These are phyloP conservation scores for Propithecus perrieri DNA, from an alignment of 2,797 vertebrate genomes.

Conservation along the genomic window DNA sequence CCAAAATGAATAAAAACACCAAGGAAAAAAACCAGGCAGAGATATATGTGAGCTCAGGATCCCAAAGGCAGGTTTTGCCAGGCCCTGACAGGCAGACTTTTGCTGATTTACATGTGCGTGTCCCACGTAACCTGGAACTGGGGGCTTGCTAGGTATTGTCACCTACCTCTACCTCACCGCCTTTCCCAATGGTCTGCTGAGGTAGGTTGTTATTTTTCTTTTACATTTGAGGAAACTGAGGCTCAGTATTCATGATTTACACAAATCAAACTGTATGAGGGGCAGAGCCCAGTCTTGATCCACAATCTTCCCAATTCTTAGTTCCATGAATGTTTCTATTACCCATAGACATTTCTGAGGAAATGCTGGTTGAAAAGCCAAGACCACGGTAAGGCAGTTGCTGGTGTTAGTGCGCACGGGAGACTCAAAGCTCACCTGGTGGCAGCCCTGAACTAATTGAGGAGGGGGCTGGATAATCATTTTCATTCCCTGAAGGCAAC, in stretches of 20 bases:
- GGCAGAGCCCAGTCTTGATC: background rate
- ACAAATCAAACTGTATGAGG: background rate
- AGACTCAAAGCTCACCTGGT: background rate
- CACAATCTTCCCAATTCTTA: background rate
- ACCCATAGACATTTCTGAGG: background rate
- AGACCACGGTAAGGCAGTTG: background rate
- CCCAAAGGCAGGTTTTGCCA: background rate
- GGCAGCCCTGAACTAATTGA: background rate
- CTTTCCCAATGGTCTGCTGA: background rate
- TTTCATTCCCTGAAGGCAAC: background rate
- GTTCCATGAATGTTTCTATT: background rate
- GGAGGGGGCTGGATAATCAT: background rate
- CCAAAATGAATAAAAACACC: background rate
- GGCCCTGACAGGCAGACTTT: background rate
- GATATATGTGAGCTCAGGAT: background rate
- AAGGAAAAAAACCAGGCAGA: background rate
- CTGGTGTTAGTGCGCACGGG: background rate
- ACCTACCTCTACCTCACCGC: background rate
- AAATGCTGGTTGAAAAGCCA: background rate
- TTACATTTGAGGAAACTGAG: background rate
- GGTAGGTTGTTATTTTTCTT: background rate
- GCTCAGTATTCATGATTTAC: background rate
- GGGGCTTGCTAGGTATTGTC: background rate
- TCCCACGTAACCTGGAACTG: background rate
- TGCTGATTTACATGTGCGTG: rapidly evolving